Evolutionary conservation across 2,888 invertebrate species (phyloP), one percentile per base, ranked within the genome.

Genomic region (Pediacus dermestoides): DNA sequence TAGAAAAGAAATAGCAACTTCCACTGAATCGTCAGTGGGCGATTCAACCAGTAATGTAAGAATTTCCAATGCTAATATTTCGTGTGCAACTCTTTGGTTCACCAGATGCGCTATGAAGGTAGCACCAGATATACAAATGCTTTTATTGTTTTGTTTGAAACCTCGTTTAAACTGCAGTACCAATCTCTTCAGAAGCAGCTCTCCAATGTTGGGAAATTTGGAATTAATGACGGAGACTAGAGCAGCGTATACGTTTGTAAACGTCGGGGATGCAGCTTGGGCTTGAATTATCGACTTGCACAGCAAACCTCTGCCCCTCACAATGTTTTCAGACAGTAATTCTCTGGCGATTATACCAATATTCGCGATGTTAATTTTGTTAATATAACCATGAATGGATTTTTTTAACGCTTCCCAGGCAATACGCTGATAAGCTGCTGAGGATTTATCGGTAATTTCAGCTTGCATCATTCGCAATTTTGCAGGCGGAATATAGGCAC

Each of bases 371-470:
- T 97, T 99, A 1, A 97, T 87, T 74, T 97, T 99, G 72, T 99
- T 99, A 40, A 99, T 93, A 52, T 88, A 85, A 53, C 99, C 99
- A 61, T 97, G 95, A 48, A 99, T 89, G 4, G 94, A 95, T 68
- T 99, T 99, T 66, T 99, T 99, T 12, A 99, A 71, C 0, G 95
- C 94, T 72, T 99, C 97, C 99, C 99, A 99, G 1, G 97, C 89
- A 31, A 99, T 82, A 52, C 97, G 76, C 67, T 99, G 99, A 70
- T 91, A 99, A 1, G 91, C 90, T 13, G 85, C 81, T 44, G 93
- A 91, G n/a, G 85, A 77, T 73, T 99, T 99, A 61, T 99, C 97
- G 0, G 89, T 90, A 34, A 97, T 94, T 67, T 89, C 85, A 0
- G 88, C 89, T 70, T 97, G 96, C 90, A 97, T 90, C 80, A 95